Base-by-base conservation (phyloP, 2,888 invertebrate genomes). In the Brachypalpus laphriformis region DNA sequence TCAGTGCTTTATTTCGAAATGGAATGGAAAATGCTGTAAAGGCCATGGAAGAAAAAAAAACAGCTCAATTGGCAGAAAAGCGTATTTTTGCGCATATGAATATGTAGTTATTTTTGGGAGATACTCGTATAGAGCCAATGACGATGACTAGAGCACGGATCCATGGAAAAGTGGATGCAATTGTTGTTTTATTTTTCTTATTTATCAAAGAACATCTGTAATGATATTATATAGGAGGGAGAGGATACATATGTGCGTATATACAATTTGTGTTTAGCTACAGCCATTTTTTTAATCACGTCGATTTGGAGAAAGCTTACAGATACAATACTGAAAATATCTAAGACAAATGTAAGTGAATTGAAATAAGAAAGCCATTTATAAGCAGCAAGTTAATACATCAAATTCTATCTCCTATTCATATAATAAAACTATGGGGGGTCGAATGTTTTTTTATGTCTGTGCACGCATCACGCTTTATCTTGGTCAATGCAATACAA, bases 11-110 rank as follows among this genome's bases (percentile, higher is more conserved):
- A 71, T 47, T 37, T 57, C 31, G 59, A 78, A 71, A 40, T 45
- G 18, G 56, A 40, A 70, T 61, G 25, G 25, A 71, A 71, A 71
- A 66, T 57, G 3, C 40, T 20, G 54, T 0, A 74, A 72, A 59
- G 47, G 51, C 40, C 31, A 31, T 20, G 14, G 3, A 5, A 11
- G 3, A 57, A 28, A 65, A 66, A 42, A 20, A 34, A 34, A 34
- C 9, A 8, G 31, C 45, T 63, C 61, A 70, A 70, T 70, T 70
- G 68, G 70, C 63, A 54, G 63, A 47, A 78, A 77, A 78, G 71
- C 56, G 70, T 70, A 31, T 54, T 49, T 54, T 25, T 14, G 51
- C 61, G 54, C 63, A 77, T 68, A 45, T 54, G 59, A 77, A 42
- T 18, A 18, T 61, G 59, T 28, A 66, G 66, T 59, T 56, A 22